A percentile compares a stretch with the other conserved stretches of the same genome.
These are phyloP conservation scores for Melanogrammus aeglefinus DNA, from an alignment of 2,797 vertebrate genomes.

Conservation along the genomic window DNA sequence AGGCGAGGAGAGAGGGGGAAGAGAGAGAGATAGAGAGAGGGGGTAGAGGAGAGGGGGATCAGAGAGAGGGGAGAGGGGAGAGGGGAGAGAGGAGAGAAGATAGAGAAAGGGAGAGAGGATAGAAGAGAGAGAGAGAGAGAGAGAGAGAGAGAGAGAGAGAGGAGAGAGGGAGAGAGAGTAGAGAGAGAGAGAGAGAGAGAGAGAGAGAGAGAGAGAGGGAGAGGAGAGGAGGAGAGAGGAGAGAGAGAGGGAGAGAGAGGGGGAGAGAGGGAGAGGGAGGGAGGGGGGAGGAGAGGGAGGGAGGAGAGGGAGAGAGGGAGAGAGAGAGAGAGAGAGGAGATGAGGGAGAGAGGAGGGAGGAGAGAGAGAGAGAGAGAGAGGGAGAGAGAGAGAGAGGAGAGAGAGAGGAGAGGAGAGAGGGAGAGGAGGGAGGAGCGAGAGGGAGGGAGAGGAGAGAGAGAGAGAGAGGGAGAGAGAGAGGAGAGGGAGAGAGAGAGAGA, in stretches of 20 bases:
- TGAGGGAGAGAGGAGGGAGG: background rate
- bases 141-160: constrained; percentile 2
- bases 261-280: too few relatives aligned
- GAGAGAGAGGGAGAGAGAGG: background rate
- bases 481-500: constrained; percentile 9
- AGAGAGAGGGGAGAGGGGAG: background rate
- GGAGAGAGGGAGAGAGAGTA: too few relatives aligned
- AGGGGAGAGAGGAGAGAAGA: background rate
- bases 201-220: background rate
- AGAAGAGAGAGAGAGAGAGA: constrained; percentile 1
- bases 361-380: too few relatives aligned
- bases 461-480: constrained; percentile 2
- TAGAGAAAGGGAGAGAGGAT: background rate
- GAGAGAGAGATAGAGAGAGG: background rate
- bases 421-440: constrained; percentile 38
- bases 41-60: too few relatives aligned
- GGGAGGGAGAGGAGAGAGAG: constrained; percentile 46
- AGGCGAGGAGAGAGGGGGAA: background rate
- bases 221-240: background rate
- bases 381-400: constrained; percentile 31
- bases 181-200: background rate
- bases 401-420: constrained; percentile 43
- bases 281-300: background rate
- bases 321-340: too few relatives aligned
- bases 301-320: too few relatives aligned